Conservation (phyloP, 2,113 vertebrate species). For the Tragelaphus buxtoni region DNA sequence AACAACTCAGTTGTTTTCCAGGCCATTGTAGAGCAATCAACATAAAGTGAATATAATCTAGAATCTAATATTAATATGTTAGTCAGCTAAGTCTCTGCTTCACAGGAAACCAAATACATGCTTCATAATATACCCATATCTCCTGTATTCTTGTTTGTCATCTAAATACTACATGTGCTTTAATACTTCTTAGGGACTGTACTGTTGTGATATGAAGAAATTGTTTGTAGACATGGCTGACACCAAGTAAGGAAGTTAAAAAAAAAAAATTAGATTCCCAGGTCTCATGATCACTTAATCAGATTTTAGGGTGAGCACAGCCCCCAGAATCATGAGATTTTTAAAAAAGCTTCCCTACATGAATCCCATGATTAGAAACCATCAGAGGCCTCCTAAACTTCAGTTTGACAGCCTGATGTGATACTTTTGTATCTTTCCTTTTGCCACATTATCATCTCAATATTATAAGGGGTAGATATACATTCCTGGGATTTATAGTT, state of each 20-base stretch:
- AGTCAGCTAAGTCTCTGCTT: background rate
- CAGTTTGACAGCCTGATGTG: background rate
- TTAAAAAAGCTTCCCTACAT: background rate
- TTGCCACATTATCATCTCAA: background rate
- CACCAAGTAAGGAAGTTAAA: background rate
- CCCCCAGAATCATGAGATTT: background rate
- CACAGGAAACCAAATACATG: background rate
- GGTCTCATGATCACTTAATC: background rate
- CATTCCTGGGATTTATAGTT: background rate
- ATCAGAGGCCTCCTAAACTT: background rate
- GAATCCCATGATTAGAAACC: background rate
- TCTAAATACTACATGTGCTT: background rate
- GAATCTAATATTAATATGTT: background rate
- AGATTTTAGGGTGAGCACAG: background rate
- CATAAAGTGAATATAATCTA: constrained; percentile 10
- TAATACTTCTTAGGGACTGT: background rate
- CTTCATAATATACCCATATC: background rate
- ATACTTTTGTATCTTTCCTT: background rate
- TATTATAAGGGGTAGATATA: background rate
- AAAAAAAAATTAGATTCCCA: background rate
- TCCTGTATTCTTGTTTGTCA: background rate
- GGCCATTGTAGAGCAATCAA: constrained; percentile 41
- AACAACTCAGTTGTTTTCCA: constrained; percentile 79
- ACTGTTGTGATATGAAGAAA: background rate
- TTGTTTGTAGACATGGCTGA: background rate